phyloP scores from a whole-genome alignment of 2,888 invertebrate genomes.

The Adela reaumurella region DNA sequence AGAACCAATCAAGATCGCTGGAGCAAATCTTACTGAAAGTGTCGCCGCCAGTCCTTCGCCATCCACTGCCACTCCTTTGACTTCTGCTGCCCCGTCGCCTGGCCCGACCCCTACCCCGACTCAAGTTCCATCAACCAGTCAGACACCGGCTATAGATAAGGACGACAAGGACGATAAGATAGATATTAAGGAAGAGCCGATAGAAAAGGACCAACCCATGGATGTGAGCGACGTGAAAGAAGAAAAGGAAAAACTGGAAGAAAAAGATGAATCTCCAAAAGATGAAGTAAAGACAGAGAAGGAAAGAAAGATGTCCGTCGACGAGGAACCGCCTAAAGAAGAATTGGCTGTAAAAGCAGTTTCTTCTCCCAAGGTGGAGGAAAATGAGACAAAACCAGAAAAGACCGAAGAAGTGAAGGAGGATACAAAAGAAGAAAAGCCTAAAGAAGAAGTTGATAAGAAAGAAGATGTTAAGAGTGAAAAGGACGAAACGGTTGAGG shows the following conservation, averaged over 20 bases:
- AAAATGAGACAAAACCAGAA: conserved; percentile 33
- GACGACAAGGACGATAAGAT: conserved; percentile 46
- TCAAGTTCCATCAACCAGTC: conserved; percentile 22
- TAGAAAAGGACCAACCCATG: conserved; percentile 23
- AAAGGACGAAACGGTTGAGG: conserved; percentile 40
- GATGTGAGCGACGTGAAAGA: conserved; percentile 17
- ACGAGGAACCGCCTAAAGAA: conserved; percentile 28
- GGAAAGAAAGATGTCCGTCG: conserved; percentile 20
- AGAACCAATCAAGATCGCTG: conserved; percentile 60
- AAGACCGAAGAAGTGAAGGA: conserved; percentile 25
- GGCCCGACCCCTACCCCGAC: conserved; percentile 30
- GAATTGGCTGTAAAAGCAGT: conserved; percentile 24
- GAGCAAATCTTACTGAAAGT: conserved; percentile 39
- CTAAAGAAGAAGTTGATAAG: conserved; percentile 15
- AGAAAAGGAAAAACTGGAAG: conserved; percentile 16
- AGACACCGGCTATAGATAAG: conserved; percentile 30
- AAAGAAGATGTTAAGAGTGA: conserved; percentile 37
- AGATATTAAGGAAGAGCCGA: conserved; percentile 35
- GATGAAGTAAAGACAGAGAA: conserved; percentile 29
- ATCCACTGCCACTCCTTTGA: conserved; percentile 48
- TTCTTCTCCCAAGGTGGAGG: conserved; percentile 34
- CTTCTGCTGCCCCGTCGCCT: conserved; percentile 39
- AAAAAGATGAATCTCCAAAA: conserved; percentile 25
- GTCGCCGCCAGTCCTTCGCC: conserved; percentile 74
- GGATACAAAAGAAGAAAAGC: conserved; percentile 16